Evolutionary conservation across 2,113 vertebrate genomes (phyloP).

Genomic region (Cacatua alba): DNA sequence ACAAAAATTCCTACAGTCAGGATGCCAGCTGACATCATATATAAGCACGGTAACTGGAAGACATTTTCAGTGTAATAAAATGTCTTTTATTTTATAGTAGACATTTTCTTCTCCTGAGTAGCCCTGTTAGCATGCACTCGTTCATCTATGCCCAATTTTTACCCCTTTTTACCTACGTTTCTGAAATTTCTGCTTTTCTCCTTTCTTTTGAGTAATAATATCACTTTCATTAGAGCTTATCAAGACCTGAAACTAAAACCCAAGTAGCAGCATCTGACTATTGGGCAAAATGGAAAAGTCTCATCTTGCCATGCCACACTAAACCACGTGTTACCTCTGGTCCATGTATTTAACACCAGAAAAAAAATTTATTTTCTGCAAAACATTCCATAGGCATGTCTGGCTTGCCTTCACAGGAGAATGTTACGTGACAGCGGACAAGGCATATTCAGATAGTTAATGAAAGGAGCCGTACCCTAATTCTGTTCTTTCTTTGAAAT

Average conservation of each 20-base stretch:
- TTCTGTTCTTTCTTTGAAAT: background rate
- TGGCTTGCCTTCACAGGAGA: background rate
- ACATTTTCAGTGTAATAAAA: background rate
- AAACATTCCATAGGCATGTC: background rate
- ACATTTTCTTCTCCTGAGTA: background rate
- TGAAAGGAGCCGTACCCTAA: background rate
- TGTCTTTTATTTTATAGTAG: background rate
- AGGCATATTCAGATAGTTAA: background rate
- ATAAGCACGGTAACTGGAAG: background rate
- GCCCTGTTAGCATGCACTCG: background rate
- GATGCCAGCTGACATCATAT: background rate
- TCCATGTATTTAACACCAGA: background rate
- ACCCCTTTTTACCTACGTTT: background rate
- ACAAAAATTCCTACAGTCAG: background rate
- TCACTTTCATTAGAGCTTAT: background rate
- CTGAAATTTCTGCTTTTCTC: background rate
- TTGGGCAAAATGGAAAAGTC: background rate
- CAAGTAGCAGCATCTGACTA: background rate
- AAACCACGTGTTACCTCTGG: background rate
- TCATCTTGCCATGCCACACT: accelerated
- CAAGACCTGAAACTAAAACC: background rate
- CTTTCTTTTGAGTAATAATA: background rate
- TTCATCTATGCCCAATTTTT: background rate
- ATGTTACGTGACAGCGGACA: background rate
- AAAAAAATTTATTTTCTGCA: background rate